phyloP scores from a whole-genome alignment of 1,140 invertebrate genomes.

The Lepidurus couesii region DNA sequence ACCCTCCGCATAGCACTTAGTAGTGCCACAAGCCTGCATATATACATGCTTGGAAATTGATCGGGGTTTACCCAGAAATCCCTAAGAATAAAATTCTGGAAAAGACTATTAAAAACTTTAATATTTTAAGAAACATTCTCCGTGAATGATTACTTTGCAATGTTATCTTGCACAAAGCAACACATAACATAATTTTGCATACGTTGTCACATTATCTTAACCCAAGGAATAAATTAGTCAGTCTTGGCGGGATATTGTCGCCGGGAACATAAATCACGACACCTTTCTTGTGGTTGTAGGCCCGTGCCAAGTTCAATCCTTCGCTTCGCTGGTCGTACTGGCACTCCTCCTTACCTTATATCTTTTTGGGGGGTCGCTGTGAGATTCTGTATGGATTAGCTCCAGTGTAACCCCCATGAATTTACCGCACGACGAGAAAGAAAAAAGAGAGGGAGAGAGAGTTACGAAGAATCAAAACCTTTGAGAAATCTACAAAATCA shows the following conservation, averaged over 20 bases:
- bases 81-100: not conserved
- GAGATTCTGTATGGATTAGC: not conserved
- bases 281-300: not conserved
- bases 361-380: constrained; percentile 14
- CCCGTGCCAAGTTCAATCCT: not conserved
- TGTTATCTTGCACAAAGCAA: not conserved
- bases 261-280: constrained; percentile 15
- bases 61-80: not conserved
- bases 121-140: too few species aligned
- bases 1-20: not conserved
- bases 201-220: constrained; percentile 3
- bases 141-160: too few species aligned
- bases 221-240: constrained; percentile 4
- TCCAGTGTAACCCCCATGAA: not conserved
- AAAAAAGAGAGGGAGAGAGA: not conserved
- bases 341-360: not conserved
- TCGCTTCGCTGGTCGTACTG: not conserved
- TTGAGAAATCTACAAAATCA: not conserved
- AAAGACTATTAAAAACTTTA: not conserved
- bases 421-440: not conserved
- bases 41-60: not conserved
- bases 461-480: not conserved
- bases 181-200: not conserved
- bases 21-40: not conserved
- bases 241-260: constrained; percentile 17